Evolutionary conservation across 2,888 invertebrate genomes (phyloP), one percentile per base, ranked within the genome.

Genomic region (Sycophila texana): DNA sequence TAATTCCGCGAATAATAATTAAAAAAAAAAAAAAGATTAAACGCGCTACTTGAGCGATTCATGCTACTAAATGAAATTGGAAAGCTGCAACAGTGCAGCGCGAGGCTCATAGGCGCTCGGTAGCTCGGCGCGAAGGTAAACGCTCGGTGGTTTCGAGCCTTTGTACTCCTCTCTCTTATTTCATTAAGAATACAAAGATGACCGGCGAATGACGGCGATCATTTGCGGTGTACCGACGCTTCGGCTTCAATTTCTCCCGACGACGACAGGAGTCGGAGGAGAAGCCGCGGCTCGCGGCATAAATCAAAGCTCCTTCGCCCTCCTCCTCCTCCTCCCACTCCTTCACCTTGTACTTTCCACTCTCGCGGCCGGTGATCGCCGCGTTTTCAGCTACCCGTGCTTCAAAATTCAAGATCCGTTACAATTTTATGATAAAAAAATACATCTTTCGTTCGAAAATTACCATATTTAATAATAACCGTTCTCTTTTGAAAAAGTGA

Each of bases 131-230:
- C 14, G 22, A 57, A 14, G 53, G 60, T 18, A 72, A 30, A 30
- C 51, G 22, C 26, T 71, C 58, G 72, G 66, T 55, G 65, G 72
- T 58, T 63, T 71, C 18, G 51, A 60, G 71, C 57, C 67, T 76
- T 65, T 55, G 73, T 73, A 68, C 57, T 61, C 65, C 58, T 70
- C 72, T 75, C 79, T 74, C 68, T 77, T 80, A 77, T 77, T 80
- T 80, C 77, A 77, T 80, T 77, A 77, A 77, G 73, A 70, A 80
- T 74, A 70, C 77, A 80, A 77, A 80, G 76, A 80, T 77, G 74
- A 77, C 74, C 57, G 77, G 39, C 60, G 39, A 70, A 55, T n/a
- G 71, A 57, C 53, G 80, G 47, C 72, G 57, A 80, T 80, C 75
- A 79, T 79, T 80, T 80, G 80, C 72, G 80, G 80, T 80, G 57